Evolutionary conservation across 2,888 invertebrate genomes (phyloP).

Genomic region (Myathropa florea): DNA sequence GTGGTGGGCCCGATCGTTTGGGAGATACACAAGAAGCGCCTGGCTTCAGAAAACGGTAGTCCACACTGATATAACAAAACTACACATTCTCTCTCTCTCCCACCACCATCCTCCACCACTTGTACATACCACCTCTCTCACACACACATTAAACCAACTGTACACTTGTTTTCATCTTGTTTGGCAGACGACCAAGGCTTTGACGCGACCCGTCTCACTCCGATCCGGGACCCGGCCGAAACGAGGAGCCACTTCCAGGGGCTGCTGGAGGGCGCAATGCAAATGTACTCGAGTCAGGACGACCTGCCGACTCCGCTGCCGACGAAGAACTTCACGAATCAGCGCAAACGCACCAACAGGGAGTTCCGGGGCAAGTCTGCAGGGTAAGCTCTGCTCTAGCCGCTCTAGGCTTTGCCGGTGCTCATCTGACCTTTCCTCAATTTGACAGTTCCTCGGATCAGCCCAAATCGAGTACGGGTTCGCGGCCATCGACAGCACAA

Average conservation of each 20-base stretch:
- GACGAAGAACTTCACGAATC: slow-evolving; percentile 77
- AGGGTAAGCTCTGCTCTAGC: slow-evolving; percentile 68
- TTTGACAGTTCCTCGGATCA: slow-evolving; percentile 72
- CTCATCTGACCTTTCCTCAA: not conserved
- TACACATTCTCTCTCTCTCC: slow-evolving; percentile 55
- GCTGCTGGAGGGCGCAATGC: slow-evolving; percentile 80
- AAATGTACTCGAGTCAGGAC: slow-evolving; percentile 80
- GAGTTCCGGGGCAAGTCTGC: slow-evolving; percentile 80
- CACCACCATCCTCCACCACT: slow-evolving; percentile 46
- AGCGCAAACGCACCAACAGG: slow-evolving; percentile 75
- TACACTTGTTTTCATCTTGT: slow-evolving; percentile 69
- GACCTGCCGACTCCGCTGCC: slow-evolving; percentile 78
- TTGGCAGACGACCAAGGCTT: slow-evolving; percentile 67
- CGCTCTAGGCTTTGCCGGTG: not conserved
- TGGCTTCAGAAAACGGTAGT: slow-evolving; percentile 79
- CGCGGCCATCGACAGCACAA: slow-evolving; percentile 80
- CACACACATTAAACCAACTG: slow-evolving; percentile 59
- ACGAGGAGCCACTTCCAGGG: slow-evolving; percentile 80
- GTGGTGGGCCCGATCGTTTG: slow-evolving; percentile 92
- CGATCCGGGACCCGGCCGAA: slow-evolving; percentile 78
- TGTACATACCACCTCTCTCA: slow-evolving; percentile 59
- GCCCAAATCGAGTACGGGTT: slow-evolving; percentile 73
- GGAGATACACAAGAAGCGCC: slow-evolving; percentile 88
- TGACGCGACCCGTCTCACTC: slow-evolving; percentile 72
- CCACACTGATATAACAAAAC: slow-evolving; percentile 69